A percentile compares a stretch with the other conserved stretches of the same genome.
Evolutionary conservation across 2,113 vertebrate genomes (phyloP).

Genomic region (Melospiza melodia): DNA sequence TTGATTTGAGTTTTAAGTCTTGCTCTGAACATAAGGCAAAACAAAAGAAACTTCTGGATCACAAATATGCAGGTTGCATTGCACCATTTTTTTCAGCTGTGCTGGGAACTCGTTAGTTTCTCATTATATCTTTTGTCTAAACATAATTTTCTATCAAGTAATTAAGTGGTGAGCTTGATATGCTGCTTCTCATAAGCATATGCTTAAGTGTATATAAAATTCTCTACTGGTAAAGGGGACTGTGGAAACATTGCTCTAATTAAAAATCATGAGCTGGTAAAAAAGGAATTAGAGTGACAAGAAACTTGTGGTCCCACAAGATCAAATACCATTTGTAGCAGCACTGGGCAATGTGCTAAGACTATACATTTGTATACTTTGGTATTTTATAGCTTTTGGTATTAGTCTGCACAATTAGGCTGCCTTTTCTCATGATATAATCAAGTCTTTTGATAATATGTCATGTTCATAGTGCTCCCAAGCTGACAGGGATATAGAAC

Average conservation of each 20-base stretch:
- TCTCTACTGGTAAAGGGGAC: not conserved
- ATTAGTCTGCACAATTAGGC: not conserved
- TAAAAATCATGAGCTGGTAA: slow-evolving; percentile 12
- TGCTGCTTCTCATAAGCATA: not conserved
- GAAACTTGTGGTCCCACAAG: not conserved
- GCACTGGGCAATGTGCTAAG: not conserved
- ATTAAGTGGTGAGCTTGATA: not conserved
- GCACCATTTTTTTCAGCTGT: not conserved
- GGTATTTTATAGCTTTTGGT: not conserved
- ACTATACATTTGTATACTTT: not conserved
- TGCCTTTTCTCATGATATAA: not conserved
- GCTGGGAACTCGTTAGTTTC: slow-evolving; percentile 40
- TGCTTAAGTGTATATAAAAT: not conserved
- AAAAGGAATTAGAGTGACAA: not conserved
- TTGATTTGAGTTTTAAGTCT: not conserved
- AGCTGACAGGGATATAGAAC: not conserved
- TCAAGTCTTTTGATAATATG: not conserved
- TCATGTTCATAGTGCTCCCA: not conserved
- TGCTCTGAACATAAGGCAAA: not conserved
- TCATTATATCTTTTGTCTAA: slow-evolving; percentile 19
- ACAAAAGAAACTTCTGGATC: not conserved
- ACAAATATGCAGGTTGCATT: not conserved
- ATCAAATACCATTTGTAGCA: not conserved
- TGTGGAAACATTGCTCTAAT: slow-evolving; percentile 1
- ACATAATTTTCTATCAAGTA: slow-evolving; percentile 5